Evolutionary conservation across 53 echinoderm and acorn worm species (phyloP).

Genomic region (Luidia sarsii): DNA sequence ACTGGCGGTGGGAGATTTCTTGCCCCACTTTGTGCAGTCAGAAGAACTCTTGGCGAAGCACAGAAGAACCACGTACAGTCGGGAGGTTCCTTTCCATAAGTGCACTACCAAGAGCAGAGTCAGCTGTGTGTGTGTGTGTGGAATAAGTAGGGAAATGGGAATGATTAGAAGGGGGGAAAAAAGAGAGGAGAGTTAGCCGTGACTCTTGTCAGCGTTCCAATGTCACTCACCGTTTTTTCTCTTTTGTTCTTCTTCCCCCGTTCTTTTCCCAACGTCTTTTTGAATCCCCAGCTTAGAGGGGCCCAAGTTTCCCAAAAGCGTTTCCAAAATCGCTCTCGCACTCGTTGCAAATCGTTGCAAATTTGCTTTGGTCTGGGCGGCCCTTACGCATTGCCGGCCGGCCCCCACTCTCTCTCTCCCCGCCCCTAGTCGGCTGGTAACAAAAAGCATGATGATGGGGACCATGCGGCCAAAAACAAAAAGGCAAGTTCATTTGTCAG

Average conservation of each 20-base stretch:
- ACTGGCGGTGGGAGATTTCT: too few species aligned
- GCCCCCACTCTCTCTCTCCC: too few species aligned
- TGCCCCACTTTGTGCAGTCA: too few species aligned
- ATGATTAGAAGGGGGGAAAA: not conserved
- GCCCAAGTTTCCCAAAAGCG: slow-evolving; percentile 51
- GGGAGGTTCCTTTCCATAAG: too few species aligned
- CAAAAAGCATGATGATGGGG: slow-evolving; percentile 51
- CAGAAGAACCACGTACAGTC: too few species aligned
- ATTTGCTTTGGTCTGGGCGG: slow-evolving; percentile 26
- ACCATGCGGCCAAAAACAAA: slow-evolving; percentile 19
- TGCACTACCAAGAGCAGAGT: too few species aligned
- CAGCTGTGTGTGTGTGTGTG: too few species aligned
- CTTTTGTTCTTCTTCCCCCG: slow-evolving; percentile 74
- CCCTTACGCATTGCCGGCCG: slow-evolving; percentile 27
- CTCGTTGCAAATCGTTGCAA: slow-evolving; percentile 37
- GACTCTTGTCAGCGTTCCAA: slow-evolving; percentile 21
- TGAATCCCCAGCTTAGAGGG: slow-evolving; percentile 70
- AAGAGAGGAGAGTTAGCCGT: not conserved
- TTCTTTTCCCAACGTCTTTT: slow-evolving; percentile 61
- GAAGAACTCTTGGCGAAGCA: too few species aligned
- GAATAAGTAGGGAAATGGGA: too few species aligned
- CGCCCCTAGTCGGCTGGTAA: slow-evolving; percentile 59
- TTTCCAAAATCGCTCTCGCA: slow-evolving; percentile 40
- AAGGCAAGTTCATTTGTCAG: slow-evolving; percentile 54
- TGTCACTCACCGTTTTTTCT: slow-evolving; percentile 70